A percentile compares a stretch with the other conserved stretches of the same genome.
phyloP scores from a whole-genome alignment of 2,113 vertebrate species.

The Vireo altiloquus region DNA sequence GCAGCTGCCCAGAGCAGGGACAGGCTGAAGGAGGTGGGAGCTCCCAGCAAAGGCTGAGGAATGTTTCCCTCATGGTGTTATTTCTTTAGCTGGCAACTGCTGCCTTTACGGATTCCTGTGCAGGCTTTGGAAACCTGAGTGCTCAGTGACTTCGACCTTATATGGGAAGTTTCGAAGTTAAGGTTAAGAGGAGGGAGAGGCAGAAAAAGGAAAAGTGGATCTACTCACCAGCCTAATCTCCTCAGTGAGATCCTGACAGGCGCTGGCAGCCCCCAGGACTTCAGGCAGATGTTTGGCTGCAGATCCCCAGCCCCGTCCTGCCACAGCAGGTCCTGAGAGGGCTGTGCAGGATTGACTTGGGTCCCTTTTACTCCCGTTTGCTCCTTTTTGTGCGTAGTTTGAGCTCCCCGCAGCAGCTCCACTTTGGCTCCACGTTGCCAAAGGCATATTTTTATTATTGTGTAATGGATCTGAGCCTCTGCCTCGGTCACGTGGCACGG shows the following conservation, averaged over 20 bases:
- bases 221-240: slow-evolving; percentile 52
- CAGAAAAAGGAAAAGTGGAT: background rate
- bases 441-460: slow-evolving; percentile 76
- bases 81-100: background rate
- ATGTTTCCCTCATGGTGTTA: background rate
- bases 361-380: background rate
- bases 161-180: background rate
- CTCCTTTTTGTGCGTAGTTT: background rate
- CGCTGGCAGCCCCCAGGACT: background rate
- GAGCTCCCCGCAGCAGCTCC: slow-evolving; percentile 27
- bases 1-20: background rate
- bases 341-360: background rate
- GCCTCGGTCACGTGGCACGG: slow-evolving; percentile 67
- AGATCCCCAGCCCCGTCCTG: background rate
- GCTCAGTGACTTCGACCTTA: background rate
- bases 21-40: background rate
- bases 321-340: background rate
- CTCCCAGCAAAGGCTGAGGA: background rate
- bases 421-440: slow-evolving; percentile 37
- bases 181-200: background rate
- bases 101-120: background rate
- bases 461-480: slow-evolving; percentile 66
- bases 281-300: slow-evolving; percentile 32
- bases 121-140: background rate
- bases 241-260: background rate